Evolutionary conservation across 2,888 invertebrate species (phyloP).

Genomic region (Ornithoptera alexandrae): DNA sequence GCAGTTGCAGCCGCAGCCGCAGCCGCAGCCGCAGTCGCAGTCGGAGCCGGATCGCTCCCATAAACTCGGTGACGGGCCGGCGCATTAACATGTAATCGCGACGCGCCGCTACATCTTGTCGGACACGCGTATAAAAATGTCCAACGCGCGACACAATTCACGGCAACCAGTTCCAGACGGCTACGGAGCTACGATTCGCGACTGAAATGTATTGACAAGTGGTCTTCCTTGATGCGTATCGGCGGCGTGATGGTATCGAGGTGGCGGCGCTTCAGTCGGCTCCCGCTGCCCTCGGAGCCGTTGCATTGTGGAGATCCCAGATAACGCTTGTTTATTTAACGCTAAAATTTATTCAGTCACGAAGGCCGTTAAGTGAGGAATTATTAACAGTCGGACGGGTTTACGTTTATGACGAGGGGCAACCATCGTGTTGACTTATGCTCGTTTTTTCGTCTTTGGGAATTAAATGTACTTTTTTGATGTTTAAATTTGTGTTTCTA

Average conservation of each 20-base stretch:
- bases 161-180: slow-evolving; percentile 64
- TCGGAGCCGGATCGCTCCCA: slow-evolving; percentile 32
- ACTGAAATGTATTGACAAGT: slow-evolving; percentile 79
- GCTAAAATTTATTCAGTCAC: slow-evolving; percentile 73
- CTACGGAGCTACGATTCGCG: slow-evolving; percentile 65
- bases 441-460: slow-evolving; percentile 50
- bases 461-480: not conserved
- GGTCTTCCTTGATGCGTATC: slow-evolving; percentile 79
- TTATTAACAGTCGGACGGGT: slow-evolving; percentile 68
- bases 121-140: slow-evolving; percentile 73
- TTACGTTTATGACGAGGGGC: slow-evolving; percentile 61
- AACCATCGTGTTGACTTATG: slow-evolving; percentile 58
- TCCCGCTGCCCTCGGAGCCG: slow-evolving; percentile 65
- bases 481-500: no score
- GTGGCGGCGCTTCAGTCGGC: slow-evolving; percentile 75
- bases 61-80: slow-evolving; percentile 46
- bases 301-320: slow-evolving; percentile 72
- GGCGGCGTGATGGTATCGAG: slow-evolving; percentile 72
- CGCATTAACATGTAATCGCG: slow-evolving; percentile 65
- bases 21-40: no score
- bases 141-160: slow-evolving; percentile 69
- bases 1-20: not conserved
- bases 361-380: slow-evolving; percentile 69
- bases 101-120: slow-evolving; percentile 52
- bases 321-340: slow-evolving; percentile 77